Evolutionary conservation across 2,797 vertebrate genomes (phyloP).

Genomic region (Hemitrygon akajei): DNA sequence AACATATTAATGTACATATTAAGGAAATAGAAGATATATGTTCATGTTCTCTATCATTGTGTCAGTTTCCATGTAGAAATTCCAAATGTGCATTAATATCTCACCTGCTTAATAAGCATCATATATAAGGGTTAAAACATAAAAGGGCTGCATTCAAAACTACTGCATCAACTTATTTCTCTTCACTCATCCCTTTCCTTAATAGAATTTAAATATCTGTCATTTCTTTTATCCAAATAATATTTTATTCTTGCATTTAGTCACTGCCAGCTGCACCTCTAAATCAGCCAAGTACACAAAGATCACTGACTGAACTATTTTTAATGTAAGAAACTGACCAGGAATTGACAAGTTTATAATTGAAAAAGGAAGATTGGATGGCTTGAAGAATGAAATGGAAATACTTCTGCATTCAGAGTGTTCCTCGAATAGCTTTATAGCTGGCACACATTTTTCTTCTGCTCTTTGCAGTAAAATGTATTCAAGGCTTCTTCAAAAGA

Average conservation of each 20-base stretch:
- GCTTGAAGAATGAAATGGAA: slow-evolving; percentile 11
- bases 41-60: neutral
- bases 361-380: slow-evolving; percentile 21
- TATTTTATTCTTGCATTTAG: neutral
- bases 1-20: neutral
- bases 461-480: slow-evolving; percentile 21
- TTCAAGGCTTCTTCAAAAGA: neutral
- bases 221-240: slow-evolving; percentile 27
- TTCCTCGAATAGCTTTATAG: neutral
- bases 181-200: neutral
- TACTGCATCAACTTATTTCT: neutral
- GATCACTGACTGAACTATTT: slow-evolving; percentile 28
- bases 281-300: slow-evolving; percentile 17
- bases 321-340: slow-evolving; percentile 25
- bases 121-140: neutral
- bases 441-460: slow-evolving; percentile 3
- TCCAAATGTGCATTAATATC: neutral
- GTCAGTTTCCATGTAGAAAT: neutral
- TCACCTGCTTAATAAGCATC: neutral
- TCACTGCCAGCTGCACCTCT: neutral
- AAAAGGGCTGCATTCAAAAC: neutral
- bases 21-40: neutral
- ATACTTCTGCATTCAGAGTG: neutral
- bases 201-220: slow-evolving; percentile 3
- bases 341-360: slow-evolving; percentile 15